phyloP scores from a whole-genome alignment of 2,888 invertebrate genomes.

The Ptychoptera albimana region DNA sequence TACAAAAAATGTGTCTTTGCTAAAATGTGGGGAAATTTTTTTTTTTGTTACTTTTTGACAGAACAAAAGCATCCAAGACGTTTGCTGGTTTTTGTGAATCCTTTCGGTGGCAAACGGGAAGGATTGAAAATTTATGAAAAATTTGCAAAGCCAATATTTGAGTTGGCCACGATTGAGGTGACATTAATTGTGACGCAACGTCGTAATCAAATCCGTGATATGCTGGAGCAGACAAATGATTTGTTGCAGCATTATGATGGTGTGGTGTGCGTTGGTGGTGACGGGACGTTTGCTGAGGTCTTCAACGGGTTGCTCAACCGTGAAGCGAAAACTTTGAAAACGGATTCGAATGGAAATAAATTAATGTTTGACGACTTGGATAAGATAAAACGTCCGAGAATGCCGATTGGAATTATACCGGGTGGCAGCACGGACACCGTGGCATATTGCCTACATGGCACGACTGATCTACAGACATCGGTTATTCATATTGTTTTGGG shows the following conservation, averaged over 20 bases:
- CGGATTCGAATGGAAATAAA: neutral
- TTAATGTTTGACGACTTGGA: slow-evolving; percentile 14
- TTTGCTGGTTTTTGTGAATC: slow-evolving; percentile 67
- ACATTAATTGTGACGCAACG: slow-evolving; percentile 54
- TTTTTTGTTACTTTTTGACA: no score
- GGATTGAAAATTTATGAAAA: slow-evolving; percentile 58
- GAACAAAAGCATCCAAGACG: slow-evolving; percentile 42
- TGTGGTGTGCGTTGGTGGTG: slow-evolving; percentile 69
- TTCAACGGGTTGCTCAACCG: slow-evolving; percentile 46
- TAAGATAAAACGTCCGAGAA: slow-evolving; percentile 19
- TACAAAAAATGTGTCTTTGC: neutral
- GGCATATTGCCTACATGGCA: slow-evolving; percentile 63
- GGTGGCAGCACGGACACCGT: slow-evolving; percentile 66
- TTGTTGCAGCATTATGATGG: slow-evolving; percentile 43
- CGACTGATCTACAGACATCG: slow-evolving; percentile 61
- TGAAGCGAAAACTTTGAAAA: neutral
- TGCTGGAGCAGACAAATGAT: slow-evolving; percentile 33
- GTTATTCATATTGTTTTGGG: slow-evolving; percentile 71
- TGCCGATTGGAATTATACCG: slow-evolving; percentile 42
- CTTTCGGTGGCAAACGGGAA: slow-evolving; percentile 62
- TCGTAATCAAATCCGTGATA: slow-evolving; percentile 60
- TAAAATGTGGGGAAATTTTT: no score
- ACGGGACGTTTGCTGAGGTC: slow-evolving; percentile 72
- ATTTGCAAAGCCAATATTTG: slow-evolving; percentile 48
- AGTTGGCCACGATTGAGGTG: slow-evolving; percentile 46